Conservation (phyloP, 2,797 vertebrate genomes). For the Chrosomus eos region DNA sequence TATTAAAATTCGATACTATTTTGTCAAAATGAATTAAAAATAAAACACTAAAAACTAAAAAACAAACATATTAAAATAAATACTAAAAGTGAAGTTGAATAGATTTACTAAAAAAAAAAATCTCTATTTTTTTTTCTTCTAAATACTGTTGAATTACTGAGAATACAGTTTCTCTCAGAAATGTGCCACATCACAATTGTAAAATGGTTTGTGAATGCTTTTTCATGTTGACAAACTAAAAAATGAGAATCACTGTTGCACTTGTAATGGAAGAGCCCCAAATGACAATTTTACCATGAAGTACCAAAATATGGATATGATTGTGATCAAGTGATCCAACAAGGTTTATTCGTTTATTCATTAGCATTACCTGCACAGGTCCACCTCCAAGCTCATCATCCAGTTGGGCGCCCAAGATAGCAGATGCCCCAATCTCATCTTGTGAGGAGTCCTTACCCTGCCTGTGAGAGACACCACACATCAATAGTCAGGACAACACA, state of each 20-base stretch:
- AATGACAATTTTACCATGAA: conserved; percentile 7
- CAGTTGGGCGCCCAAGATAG: conserved; percentile 88
- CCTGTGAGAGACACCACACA: conserved; percentile 73
- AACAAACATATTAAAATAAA: background rate
- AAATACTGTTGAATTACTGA: background rate
- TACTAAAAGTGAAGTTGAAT: background rate
- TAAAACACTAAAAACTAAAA: background rate
- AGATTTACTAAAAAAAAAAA: background rate
- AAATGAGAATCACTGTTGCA: background rate
- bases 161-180: background rate
- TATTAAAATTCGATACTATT: background rate
- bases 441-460: conserved; percentile 89
- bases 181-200: background rate
- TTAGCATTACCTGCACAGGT: conserved; percentile 89
- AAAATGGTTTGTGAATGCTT: background rate
- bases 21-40: background rate
- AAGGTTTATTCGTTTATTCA: no score
- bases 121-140: no score
- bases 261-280: background rate
- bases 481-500: background rate
- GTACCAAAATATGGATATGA: background rate
- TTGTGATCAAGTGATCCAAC: background rate
- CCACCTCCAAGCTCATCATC: conserved; percentile 93
- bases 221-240: background rate
- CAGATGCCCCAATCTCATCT: conserved; percentile 90